Evolutionary conservation across 2,888 invertebrate species (phyloP).

Genomic region (Ormyrus rosae): DNA sequence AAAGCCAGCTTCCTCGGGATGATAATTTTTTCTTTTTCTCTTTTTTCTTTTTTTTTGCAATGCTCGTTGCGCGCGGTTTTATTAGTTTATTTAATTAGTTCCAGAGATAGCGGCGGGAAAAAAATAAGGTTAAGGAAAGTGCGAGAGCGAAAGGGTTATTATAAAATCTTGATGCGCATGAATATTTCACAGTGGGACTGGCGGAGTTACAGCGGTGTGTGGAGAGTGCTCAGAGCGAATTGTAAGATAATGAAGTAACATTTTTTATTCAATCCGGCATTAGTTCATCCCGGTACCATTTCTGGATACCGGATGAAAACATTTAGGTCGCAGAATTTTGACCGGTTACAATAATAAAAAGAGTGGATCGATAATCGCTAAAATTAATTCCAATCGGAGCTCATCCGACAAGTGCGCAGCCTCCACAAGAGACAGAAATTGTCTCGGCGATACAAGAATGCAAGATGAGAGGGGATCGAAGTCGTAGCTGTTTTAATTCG

Average conservation of each 20-base stretch:
- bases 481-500: conserved; percentile 10
- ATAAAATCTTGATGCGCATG: conserved; percentile 11
- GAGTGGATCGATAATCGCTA: too few species aligned
- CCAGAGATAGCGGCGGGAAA: not conserved
- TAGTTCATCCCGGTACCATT: too few species aligned
- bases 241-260: not conserved
- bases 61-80: not conserved
- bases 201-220: not conserved
- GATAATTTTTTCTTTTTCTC: not conserved
- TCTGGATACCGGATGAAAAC: too few species aligned
- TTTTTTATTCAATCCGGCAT: too few species aligned
- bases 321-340: too few species aligned
- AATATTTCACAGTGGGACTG: not conserved
- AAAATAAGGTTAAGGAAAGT: not conserved
- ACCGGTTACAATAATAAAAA: too few species aligned
- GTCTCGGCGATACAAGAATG: too few species aligned
- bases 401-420: too few species aligned
- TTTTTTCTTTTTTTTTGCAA: too few species aligned
- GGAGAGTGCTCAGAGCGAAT: not conserved
- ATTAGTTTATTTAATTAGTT: conserved; percentile 24
- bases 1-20: not conserved
- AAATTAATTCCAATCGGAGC: too few species aligned
- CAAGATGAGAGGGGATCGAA: too few species aligned
- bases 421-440: too few species aligned
- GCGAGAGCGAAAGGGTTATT: conserved; percentile 1